Percentiles rank a stretch among this genome's conserved stretches.
phyloP scores from a whole-genome alignment of 2,888 invertebrate species.

The Bellardia pandia region DNA sequence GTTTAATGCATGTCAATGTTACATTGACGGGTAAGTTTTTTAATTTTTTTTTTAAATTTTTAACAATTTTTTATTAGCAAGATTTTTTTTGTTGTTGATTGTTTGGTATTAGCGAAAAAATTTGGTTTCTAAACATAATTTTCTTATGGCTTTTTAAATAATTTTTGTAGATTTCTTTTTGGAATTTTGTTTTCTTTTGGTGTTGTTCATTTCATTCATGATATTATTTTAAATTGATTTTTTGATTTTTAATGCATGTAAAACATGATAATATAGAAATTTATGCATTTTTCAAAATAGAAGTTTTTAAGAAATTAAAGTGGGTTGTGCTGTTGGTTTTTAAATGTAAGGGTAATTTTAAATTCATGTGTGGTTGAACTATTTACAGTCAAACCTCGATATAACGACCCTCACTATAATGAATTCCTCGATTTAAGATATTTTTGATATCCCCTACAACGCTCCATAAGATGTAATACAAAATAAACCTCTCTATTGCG shows the following conservation, averaged over 20 bases:
- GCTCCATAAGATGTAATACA: too few relatives aligned
- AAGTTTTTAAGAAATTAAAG: neutral
- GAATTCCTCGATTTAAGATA: too few relatives aligned
- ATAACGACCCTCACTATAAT: too few relatives aligned
- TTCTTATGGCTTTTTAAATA: constrained; percentile 27
- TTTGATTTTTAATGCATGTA: constrained; percentile 53
- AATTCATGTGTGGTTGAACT: neutral
- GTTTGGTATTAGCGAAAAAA: constrained; percentile 11
- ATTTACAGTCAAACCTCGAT: too few relatives aligned
- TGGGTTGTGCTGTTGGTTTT: neutral
- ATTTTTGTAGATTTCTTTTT: neutral
- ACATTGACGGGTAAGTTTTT: constrained; percentile 91
- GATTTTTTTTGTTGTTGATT: constrained; percentile 4
- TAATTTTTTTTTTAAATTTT: constrained; percentile 27
- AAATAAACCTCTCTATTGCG: too few relatives aligned
- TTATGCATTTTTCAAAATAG: neutral
- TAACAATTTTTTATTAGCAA: constrained; percentile 22
- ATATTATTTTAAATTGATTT: constrained; percentile 51
- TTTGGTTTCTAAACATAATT: constrained; percentile 20
- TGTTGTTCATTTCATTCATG: neutral
- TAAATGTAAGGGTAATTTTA: neutral
- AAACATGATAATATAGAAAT: constrained; percentile 54
- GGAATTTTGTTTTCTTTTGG: constrained; percentile 7
- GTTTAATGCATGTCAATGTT: constrained; percentile 97
- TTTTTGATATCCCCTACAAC: too few relatives aligned